These are phyloP conservation scores for Melieria omissa DNA, from an alignment of 2,888 invertebrate species.

Conservation along the genomic window DNA sequence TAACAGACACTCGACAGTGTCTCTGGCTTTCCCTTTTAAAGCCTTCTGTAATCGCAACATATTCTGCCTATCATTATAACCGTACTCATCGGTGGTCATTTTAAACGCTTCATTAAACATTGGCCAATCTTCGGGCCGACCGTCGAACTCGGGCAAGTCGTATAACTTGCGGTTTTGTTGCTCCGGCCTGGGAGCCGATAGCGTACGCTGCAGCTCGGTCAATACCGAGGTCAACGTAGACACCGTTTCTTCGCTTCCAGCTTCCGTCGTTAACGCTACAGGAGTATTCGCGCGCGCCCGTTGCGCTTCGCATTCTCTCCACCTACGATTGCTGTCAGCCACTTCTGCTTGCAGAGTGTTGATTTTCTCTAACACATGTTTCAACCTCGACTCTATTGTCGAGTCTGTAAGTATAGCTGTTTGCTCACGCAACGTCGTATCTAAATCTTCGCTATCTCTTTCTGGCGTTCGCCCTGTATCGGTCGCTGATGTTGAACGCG, in stretches of 20 bases:
- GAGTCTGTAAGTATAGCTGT: too few relatives aligned
- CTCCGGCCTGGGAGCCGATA: background rate
- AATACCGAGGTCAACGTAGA: background rate
- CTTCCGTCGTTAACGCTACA: too few relatives aligned
- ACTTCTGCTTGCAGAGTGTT: too few relatives aligned
- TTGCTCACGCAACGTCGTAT: too few relatives aligned
- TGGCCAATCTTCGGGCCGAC: slow-evolving; percentile 17
- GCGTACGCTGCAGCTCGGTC: background rate
- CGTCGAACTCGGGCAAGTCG: slow-evolving; percentile 5
- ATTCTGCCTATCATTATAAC: slow-evolving; percentile 20
- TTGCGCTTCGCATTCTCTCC: too few relatives aligned
- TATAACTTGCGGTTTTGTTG: background rate
- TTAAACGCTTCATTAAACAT: slow-evolving; percentile 9
- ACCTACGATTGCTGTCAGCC: too few relatives aligned
- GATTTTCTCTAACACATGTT: too few relatives aligned
- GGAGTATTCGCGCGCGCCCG: too few relatives aligned
- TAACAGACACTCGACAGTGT: slow-evolving; percentile 23
- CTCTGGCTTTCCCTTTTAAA: slow-evolving; percentile 17
- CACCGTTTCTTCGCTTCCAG: background rate
- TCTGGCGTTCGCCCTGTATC: too few relatives aligned
- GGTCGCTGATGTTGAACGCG: too few relatives aligned
- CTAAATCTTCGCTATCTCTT: too few relatives aligned
- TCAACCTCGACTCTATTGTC: too few relatives aligned
- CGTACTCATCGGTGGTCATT: background rate
- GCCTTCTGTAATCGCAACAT: slow-evolving; percentile 25